Evolutionary conservation across 2,113 vertebrate species (phyloP), one percentile per base, ranked within the genome.

Genomic region (Pelecanoides urinatrix): DNA sequence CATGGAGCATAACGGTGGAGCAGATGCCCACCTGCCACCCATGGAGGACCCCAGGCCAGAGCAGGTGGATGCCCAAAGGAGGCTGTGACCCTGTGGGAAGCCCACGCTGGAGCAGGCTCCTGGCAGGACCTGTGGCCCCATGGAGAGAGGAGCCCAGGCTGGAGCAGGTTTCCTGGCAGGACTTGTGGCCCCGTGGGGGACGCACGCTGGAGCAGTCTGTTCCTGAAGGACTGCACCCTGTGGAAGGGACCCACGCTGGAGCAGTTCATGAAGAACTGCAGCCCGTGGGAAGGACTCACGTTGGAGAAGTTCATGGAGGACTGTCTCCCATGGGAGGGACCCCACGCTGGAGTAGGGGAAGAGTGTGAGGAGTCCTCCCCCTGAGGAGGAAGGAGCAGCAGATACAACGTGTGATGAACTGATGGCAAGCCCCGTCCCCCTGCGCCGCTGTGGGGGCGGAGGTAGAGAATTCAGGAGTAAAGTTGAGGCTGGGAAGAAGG

Each of bases 401-500:
- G 34, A 36, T 14, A 59, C 34, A 36, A 25, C 6, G 4, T 59
- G 34, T 36, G n/a, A 61, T 61, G n/a, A 61, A 25, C n/a, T 61
- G 58, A 61, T 22, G 7, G 1, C 22, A 61, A 25, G 9, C 58
- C n/a, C 22, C 1, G 4, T 61, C n/a, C 10, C 22, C n/a, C 14
- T 36, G 22, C 2, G 10, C n/a, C 1, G 3, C 22, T 7, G 2
- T 16, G 1, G 22, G 22, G 9, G 22, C 10, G 34, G n/a, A 36
- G n/a, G 58, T 25, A 61, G 58, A 11, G 58, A 61, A 59, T 23
- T 59, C 1, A 3, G n/a, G n/a, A 16, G 58, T 61, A 4, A 36
- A 36, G 22, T 61, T 61, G 58, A 61, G 58, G 34, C n/a, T 2
- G 5, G 14, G 19, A 36, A 26, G 58, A 61, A 36, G n/a, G n/a